Percentiles rank a stretch among this genome's conserved stretches.
phyloP scores from a whole-genome alignment of 2,113 vertebrate species.

The Plotosus lineatus region DNA sequence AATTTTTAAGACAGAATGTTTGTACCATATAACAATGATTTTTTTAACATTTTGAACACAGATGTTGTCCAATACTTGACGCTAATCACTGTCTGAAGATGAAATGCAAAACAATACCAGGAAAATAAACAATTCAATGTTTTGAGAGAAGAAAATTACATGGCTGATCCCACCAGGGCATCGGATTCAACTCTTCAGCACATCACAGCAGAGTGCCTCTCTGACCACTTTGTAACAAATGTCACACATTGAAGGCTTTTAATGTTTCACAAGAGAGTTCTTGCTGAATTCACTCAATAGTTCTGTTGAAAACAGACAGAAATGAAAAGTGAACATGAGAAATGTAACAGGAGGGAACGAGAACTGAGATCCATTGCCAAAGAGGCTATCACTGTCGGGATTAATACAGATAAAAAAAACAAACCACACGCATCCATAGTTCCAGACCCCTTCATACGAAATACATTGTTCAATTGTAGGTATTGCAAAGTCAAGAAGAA shows the following conservation, averaged over 20 bases:
- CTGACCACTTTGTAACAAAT: constrained; percentile 47
- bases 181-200: neutral
- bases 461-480: too few relatives aligned
- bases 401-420: neutral
- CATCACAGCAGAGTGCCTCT: neutral
- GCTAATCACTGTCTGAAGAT: neutral
- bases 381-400: neutral
- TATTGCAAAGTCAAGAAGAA: too few relatives aligned
- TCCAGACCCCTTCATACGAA: too few relatives aligned
- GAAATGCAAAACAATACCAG: neutral
- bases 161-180: constrained; percentile 20
- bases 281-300: constrained; percentile 44
- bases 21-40: neutral
- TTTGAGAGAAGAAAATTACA: neutral
- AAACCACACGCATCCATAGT: neutral
- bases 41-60: neutral
- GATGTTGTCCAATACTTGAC: neutral
- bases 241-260: constrained; percentile 37
- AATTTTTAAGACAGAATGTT: neutral
- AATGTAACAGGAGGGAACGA: neutral
- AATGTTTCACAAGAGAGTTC: constrained; percentile 47
- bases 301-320: constrained; percentile 42
- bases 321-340: constrained; percentile 1
- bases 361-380: neutral
- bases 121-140: neutral